phyloP scores from a whole-genome alignment of 2,888 invertebrate species.

The Caenorhabditis panamensis region DNA sequence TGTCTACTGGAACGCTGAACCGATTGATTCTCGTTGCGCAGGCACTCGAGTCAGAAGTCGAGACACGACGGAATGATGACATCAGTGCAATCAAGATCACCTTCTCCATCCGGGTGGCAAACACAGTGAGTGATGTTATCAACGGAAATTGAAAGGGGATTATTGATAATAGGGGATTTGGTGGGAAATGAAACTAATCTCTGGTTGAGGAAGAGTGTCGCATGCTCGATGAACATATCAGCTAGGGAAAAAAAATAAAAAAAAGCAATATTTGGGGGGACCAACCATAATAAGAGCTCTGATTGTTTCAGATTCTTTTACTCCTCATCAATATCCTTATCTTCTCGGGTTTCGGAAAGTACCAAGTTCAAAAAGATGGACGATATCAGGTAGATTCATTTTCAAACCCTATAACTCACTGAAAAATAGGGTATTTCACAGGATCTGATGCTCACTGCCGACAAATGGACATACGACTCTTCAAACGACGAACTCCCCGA shows the following conservation, averaged over 20 bases:
- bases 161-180: conserved; percentile 32
- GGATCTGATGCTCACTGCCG: conserved; percentile 75
- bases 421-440: conserved; percentile 26
- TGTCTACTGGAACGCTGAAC: conserved; percentile 79
- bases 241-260: background rate
- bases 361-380: conserved; percentile 70
- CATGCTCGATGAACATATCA: conserved; percentile 22
- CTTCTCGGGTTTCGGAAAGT: conserved; percentile 79
- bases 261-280: too few relatives aligned
- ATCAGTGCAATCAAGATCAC: conserved; percentile 77
- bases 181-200: conserved; percentile 29
- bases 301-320: conserved; percentile 69
- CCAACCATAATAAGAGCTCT: background rate
- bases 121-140: conserved; percentile 68
- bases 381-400: conserved; percentile 59
- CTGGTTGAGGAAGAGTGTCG: too few relatives aligned
- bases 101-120: conserved; percentile 77
- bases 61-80: conserved; percentile 75
- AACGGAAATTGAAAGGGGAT: conserved; percentile 7
- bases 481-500: conserved; percentile 70
- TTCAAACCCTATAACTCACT: background rate
- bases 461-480: conserved; percentile 76
- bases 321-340: conserved; percentile 76
- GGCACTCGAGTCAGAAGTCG: conserved; percentile 78
- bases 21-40: conserved; percentile 79